Conservation (phyloP, 37 sponge, comb jelly and placozoan species). For the Dysidea cf. avara region DNA sequence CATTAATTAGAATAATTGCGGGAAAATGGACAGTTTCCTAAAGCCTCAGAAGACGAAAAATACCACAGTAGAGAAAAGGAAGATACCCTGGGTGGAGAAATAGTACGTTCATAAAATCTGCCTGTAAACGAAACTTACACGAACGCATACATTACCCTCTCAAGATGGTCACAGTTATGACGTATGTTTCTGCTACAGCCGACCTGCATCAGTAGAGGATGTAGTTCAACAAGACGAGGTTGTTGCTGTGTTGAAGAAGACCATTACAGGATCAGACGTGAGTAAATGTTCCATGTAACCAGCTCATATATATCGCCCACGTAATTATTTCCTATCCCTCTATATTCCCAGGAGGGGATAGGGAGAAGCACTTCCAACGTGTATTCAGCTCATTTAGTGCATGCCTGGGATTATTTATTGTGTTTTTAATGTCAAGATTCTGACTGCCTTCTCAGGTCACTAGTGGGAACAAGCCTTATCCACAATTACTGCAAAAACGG, state of each 20-base stretch:
- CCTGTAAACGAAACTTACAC: no score
- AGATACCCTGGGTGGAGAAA: slow-evolving; percentile 96
- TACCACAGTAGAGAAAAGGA: slow-evolving; percentile 8
- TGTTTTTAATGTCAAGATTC: no score
- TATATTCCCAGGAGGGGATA: no score
- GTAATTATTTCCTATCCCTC: no score
- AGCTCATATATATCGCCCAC: neutral
- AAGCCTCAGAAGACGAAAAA: neutral
- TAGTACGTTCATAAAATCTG: slow-evolving; percentile 73
- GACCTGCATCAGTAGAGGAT: slow-evolving; percentile 87
- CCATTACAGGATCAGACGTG: slow-evolving; percentile 80
- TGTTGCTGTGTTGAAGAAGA: slow-evolving; percentile 88
- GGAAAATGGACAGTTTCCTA: slow-evolving; percentile 3
- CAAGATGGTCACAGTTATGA: no score
- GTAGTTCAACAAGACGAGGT: slow-evolving; percentile 95
- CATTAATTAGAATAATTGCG: neutral
- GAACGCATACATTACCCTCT: no score
- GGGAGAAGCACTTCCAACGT: no score
- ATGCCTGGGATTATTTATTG: no score
- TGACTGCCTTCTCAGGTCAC: no score
- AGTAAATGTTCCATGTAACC: slow-evolving; percentile 11
- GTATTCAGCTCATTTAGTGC: neutral
- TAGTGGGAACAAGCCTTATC: no score
- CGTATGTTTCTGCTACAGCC: no score
- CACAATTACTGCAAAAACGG: no score